Evolutionary conservation across 2,888 invertebrate genomes (phyloP), one percentile per base, ranked within the genome.

Genomic region (Rhodophaea formosa): DNA sequence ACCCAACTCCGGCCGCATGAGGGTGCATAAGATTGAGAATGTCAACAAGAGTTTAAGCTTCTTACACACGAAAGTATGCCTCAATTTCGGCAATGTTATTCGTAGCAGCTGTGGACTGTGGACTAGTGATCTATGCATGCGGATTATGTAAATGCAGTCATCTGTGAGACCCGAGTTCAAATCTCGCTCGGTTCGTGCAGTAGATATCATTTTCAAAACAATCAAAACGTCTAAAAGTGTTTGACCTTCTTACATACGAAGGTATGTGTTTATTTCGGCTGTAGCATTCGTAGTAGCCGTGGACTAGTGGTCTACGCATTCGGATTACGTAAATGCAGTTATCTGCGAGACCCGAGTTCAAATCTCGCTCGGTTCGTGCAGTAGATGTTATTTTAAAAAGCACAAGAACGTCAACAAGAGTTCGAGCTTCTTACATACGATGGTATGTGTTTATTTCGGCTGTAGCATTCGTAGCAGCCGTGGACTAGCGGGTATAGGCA

Each of bases 371-470:
- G 23, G 23, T 5, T 23, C 23, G 23, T 23, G 23, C 2, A 23
- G 23, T 3, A 23, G 5, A 23, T 23, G n/a, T n/a, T n/a, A n/a
- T n/a, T n/a, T n/a, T n/a, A n/a, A n/a, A n/a, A n/a, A n/a, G n/a
- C n/a, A n/a, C n/a, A n/a, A 99, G 92, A 99, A 99, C 87, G 97
- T 99, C 78, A 99, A 99, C 92, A 98, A 98, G 92, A 97, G 97
- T 80, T 93, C 99, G 79, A 97, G 97, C 77, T 99, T 99, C 89
- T 92, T 99, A 70, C 97, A 98, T 84, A 98, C 98, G 58, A 99
- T 98, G 95, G 95, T 95, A 75, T 62, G 68, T 57, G 0, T 16
- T 23, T 3, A 23, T 23, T 23, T 23, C 23, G 5, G 23, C 23
- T 2, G 5, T 23, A 23, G 2, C 23, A 2, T 23, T 12, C 10